A percentile compares a stretch with the other conserved stretches of the same genome.
Evolutionary conservation across 2,888 invertebrate species (phyloP).

Genomic region (Cotesia congregata): DNA sequence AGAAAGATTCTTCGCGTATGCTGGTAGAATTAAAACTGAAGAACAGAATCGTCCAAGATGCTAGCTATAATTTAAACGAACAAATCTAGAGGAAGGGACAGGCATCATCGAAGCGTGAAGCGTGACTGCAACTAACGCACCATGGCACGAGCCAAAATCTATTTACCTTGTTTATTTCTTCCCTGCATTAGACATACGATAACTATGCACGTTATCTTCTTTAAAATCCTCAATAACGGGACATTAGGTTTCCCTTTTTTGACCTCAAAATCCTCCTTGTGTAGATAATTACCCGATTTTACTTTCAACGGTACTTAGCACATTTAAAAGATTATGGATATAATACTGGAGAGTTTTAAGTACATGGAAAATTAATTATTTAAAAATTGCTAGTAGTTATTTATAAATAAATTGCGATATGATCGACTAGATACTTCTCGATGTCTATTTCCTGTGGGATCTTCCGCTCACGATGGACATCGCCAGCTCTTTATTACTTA

Average conservation of each 20-base stretch:
- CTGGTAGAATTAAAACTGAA: not conserved
- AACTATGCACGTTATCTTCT: not conserved
- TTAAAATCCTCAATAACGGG: not conserved
- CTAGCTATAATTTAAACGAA: slow-evolving; percentile 43
- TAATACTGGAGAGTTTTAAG: not conserved
- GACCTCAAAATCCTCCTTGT: not conserved
- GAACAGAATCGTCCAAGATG: slow-evolving; percentile 56
- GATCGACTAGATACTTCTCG: not conserved
- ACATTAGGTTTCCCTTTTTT: not conserved
- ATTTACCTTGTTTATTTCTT: slow-evolving; percentile 44
- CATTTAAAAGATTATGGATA: too few relatives aligned
- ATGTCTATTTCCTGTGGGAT: slow-evolving; percentile 27
- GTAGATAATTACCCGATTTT: not conserved
- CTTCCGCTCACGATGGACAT: slow-evolving; percentile 22
- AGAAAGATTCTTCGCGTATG: not conserved
- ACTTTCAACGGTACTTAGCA: not conserved
- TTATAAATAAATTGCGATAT: not conserved
- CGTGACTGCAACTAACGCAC: slow-evolving; percentile 64
- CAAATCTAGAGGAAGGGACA: slow-evolving; percentile 65
- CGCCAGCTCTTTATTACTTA: slow-evolving; percentile 10
- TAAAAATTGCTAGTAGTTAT: not conserved
- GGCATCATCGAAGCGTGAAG: slow-evolving; percentile 69
- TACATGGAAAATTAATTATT: not conserved
- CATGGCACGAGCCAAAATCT: slow-evolving; percentile 67
- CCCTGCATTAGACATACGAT: not conserved